These are phyloP conservation scores for Bucorvus abyssinicus DNA, from an alignment of 2,797 vertebrate genomes.

Conservation along the genomic window DNA sequence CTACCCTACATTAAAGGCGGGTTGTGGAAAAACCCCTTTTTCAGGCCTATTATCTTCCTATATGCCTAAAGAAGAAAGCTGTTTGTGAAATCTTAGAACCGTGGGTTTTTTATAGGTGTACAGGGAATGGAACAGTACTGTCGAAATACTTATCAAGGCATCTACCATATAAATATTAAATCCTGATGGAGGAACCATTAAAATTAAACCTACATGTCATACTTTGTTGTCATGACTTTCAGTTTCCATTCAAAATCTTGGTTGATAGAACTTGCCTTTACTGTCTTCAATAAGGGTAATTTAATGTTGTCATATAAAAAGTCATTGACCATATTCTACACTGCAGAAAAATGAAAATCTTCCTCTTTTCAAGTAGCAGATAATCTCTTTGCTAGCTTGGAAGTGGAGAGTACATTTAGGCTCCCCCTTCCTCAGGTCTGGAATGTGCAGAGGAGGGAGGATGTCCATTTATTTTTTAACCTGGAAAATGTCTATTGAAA, in stretches of 20 bases:
- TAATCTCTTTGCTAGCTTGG: not conserved
- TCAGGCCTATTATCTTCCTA: not conserved
- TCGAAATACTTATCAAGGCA: not conserved
- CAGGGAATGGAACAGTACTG: not conserved
- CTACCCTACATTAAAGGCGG: not conserved
- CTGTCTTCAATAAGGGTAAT: not conserved
- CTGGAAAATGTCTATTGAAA: not conserved
- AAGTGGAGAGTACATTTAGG: not conserved
- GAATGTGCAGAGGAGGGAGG: not conserved
- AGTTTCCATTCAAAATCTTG: not conserved
- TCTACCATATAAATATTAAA: not conserved
- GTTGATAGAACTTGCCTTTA: not conserved
- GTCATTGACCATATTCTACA: not conserved
- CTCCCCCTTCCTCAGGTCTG: not conserved
- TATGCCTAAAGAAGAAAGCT: not conserved
- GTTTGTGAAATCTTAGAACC: not conserved
- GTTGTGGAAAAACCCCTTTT: not conserved
- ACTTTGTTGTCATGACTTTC: not conserved
- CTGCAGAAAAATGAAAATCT: not conserved
- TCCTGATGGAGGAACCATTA: not conserved
- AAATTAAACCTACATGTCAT: not conserved
- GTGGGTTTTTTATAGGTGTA: not conserved
- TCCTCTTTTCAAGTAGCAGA: not conserved
- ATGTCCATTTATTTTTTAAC: not conserved
- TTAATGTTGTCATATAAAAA: not conserved